phyloP scores from a whole-genome alignment of 2,113 vertebrate species.

The Bungarus multicinctus region DNA sequence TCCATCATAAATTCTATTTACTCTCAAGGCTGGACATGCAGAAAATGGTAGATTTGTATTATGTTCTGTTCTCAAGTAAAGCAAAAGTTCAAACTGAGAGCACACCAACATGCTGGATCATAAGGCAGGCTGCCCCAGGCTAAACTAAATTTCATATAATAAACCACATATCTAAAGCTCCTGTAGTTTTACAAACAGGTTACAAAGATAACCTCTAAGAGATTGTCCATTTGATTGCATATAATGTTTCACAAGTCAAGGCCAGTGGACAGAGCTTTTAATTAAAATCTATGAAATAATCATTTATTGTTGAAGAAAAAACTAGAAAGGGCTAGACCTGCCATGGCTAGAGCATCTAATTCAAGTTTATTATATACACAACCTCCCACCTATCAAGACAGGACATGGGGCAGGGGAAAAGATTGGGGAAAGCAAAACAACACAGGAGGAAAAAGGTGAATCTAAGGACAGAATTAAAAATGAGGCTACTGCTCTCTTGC shows the following conservation, averaged over 20 bases:
- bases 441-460: slow-evolving; percentile 56
- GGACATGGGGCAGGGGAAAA: background rate
- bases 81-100: slow-evolving; percentile 62
- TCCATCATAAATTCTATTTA: slow-evolving; percentile 10
- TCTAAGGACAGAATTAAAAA: slow-evolving; percentile 61
- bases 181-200: slow-evolving; percentile 70
- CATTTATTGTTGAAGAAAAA: slow-evolving; percentile 39
- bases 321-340: slow-evolving; percentile 17
- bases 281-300: slow-evolving; percentile 58
- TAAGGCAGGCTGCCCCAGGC: slow-evolving; percentile 75
- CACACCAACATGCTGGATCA: slow-evolving; percentile 72
- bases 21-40: slow-evolving; percentile 17
- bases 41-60: slow-evolving; percentile 17
- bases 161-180: slow-evolving; percentile 41
- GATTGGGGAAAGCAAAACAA: slow-evolving; percentile 21
- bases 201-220: slow-evolving; percentile 60
- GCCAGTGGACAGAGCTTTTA: slow-evolving; percentile 53
- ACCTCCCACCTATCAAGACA: slow-evolving; percentile 34
- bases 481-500: slow-evolving; percentile 60
- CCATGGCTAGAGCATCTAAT: slow-evolving; percentile 26
- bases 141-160: slow-evolving; percentile 71
- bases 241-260: slow-evolving; percentile 56
- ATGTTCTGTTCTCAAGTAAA: slow-evolving; percentile 22
- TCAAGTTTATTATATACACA: slow-evolving; percentile 43
- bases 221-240: slow-evolving; percentile 56